Evolutionary conservation across 2,113 vertebrate genomes (phyloP).

Genomic region (Manacus vitellinus): DNA sequence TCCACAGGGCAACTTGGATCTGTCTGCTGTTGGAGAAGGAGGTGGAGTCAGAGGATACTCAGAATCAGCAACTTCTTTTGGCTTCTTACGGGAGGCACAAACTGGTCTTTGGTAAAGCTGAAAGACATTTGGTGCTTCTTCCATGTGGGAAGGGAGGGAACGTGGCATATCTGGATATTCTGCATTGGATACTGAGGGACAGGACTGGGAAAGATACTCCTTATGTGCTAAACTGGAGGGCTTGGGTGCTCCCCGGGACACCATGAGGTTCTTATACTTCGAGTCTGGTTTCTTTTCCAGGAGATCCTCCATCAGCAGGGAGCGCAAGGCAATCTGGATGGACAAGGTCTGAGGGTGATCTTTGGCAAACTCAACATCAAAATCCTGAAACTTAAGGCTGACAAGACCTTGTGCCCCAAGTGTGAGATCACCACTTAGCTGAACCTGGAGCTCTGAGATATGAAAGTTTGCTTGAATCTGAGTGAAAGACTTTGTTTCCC

Average conservation of each 20-base stretch:
- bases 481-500: slow-evolving; percentile 81
- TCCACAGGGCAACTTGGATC: slow-evolving; percentile 58
- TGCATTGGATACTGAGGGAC: slow-evolving; percentile 86
- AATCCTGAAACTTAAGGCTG: slow-evolving; percentile 92
- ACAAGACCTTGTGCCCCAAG: slow-evolving; percentile 93
- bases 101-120: slow-evolving; percentile 94
- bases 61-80: slow-evolving; percentile 79
- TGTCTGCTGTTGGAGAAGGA: slow-evolving; percentile 86
- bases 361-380: slow-evolving; percentile 92
- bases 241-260: slow-evolving; percentile 93
- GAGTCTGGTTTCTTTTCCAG: slow-evolving; percentile 91
- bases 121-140: slow-evolving; percentile 96
- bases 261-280: slow-evolving; percentile 93
- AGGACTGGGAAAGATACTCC: slow-evolving; percentile 95
- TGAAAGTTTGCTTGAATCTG: slow-evolving; percentile 89
- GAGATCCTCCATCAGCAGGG: slow-evolving; percentile 96
- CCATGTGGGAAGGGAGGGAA: slow-evolving; percentile 94
- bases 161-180: slow-evolving; percentile 94
- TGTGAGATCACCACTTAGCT: slow-evolving; percentile 90
- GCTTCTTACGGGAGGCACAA: slow-evolving; percentile 78
- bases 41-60: slow-evolving; percentile 91
- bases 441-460: slow-evolving; percentile 91
- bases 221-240: slow-evolving; percentile 88
- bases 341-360: slow-evolving; percentile 89
- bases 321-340: slow-evolving; percentile 89